phyloP scores from a whole-genome alignment of 2,888 invertebrate genomes.

The Synergus japonicus region DNA sequence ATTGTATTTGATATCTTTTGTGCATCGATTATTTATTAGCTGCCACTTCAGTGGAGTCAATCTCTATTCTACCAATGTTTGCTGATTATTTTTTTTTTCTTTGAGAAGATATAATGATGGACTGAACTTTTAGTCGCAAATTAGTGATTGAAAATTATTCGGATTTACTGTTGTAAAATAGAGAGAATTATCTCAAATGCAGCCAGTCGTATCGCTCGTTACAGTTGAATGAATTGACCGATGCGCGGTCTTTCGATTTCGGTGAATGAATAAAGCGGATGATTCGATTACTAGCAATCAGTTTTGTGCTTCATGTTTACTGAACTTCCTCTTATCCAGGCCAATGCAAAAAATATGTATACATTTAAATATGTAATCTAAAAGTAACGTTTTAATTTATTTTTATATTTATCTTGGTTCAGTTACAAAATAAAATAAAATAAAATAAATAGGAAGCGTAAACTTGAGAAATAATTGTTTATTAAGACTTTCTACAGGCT shows the following conservation, averaged over 20 bases:
- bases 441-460: too few species aligned
- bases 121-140: background rate
- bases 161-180: background rate
- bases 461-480: too few species aligned
- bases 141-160: conserved; percentile 12
- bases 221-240: conserved; percentile 47
- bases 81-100: background rate
- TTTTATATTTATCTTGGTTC: background rate
- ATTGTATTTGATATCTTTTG: too few species aligned
- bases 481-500: background rate
- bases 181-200: conserved; percentile 29
- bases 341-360: conserved; percentile 46
- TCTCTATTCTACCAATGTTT: background rate
- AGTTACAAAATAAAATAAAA: too few species aligned
- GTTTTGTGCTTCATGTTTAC: conserved; percentile 54
- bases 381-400: background rate
- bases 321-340: conserved; percentile 39
- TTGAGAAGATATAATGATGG: background rate
- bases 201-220: conserved; percentile 36
- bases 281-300: conserved; percentile 56
- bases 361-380: background rate
- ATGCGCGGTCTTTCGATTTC: conserved; percentile 41
- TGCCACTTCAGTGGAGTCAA: too few species aligned
- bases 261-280: conserved; percentile 53
- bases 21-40: too few species aligned